Evolutionary conservation across 2,888 invertebrate genomes (phyloP), one percentile per base, ranked within the genome.

Genomic region (Drosophila pullipes): DNA sequence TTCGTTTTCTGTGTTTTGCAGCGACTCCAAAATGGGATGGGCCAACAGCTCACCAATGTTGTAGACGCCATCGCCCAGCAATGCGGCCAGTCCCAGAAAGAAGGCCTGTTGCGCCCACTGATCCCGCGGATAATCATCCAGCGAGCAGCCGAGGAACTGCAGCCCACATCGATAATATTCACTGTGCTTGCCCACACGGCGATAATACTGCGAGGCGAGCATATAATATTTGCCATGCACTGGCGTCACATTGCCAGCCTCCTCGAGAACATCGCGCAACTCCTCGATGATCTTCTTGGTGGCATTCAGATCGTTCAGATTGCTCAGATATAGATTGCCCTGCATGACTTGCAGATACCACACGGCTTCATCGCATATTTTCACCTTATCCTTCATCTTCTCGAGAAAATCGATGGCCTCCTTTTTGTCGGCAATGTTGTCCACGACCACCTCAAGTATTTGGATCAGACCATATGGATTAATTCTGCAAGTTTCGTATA

Each of bases 1-100:
- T 55, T 96, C 96, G 86, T 98, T 97, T 54, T 92, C 92, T 1
- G 98, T 97, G 30, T 95, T 95, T 76, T 96, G 96, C 54, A 99
- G 94, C 0, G 97, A 96, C 79, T 97, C 96, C 83, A 99, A 94
- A 67, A 99, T 97, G 0, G 99, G 98, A 94, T 99, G 99, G 0
- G 98, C 98, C 54, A 99, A 94, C 93, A 99, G 94, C 93, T 99
- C 99, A 0, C 99, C 99, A 83, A 99, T 96, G 93, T 99, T 99
- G 93, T 99, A 99, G 28, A 99, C 97, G 30, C 97, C 97, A 87
- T 98, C 97, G 1, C 99, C 99, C 2, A 99, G 94, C 31, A 99
- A 95, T 0, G 99, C 99, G 1, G 99, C 99, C 10, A 99, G 94
- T 0, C 98, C 98, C 6, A 99, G 95, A 84, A 98, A 96, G 91